Evolutionary conservation across 2,888 invertebrate species (phyloP).

Genomic region (Tetragnatha montana): DNA sequence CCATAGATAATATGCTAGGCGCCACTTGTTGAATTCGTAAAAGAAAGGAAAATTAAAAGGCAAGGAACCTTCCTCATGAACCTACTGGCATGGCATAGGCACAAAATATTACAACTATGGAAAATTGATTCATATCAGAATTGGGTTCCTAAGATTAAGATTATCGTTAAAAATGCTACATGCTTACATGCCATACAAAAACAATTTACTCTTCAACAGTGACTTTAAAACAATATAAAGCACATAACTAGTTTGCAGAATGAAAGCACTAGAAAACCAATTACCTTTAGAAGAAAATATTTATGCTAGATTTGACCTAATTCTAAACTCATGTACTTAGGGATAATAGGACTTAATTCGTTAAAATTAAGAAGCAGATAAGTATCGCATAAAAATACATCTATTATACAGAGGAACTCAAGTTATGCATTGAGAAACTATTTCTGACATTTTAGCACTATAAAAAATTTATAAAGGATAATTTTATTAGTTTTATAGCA

Average conservation of each 20-base stretch:
- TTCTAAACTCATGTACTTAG: not conserved
- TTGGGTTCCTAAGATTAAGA: conserved; percentile 23
- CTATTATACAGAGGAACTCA: not conserved
- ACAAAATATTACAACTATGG: conserved; percentile 43
- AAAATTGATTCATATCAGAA: conserved; percentile 4
- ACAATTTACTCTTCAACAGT: not conserved
- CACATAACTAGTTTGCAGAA: conserved; percentile 49
- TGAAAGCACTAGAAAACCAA: conserved; percentile 17
- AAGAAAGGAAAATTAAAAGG: conserved; percentile 45
- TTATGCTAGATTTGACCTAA: not conserved
- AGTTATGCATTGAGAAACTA: too few relatives aligned
- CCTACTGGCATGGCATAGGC: conserved; percentile 70
- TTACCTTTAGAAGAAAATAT: conserved; percentile 12
- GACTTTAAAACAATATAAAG: conserved; percentile 23
- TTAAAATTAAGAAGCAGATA: not conserved
- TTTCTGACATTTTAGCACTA: not conserved
- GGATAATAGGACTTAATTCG: not conserved
- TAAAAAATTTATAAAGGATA: not conserved
- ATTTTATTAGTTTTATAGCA: conserved; percentile 5
- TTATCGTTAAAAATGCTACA: not conserved
- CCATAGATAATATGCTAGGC: conserved; percentile 69
- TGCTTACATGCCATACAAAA: conserved; percentile 1
- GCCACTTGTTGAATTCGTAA: conserved; percentile 65
- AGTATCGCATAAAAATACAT: too few relatives aligned
- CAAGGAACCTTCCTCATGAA: conserved; percentile 62